Percentiles rank a stretch among this genome's conserved stretches.
These are phyloP conservation scores for Chinchilla lanigera DNA, from an alignment of 2,113 vertebrate genomes.

Conservation along the genomic window DNA sequence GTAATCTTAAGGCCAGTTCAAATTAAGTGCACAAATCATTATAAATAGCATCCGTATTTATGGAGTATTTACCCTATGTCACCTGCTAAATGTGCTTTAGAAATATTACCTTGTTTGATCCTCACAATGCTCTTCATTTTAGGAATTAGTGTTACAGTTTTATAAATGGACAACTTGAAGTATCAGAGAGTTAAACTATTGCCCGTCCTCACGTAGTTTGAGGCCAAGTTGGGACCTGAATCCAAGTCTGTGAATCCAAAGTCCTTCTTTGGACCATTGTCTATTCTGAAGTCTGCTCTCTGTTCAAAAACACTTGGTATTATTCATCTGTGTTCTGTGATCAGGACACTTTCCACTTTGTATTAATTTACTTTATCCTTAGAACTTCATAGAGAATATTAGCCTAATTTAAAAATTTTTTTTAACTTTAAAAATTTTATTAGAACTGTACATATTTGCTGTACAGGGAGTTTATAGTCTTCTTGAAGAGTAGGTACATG, in stretches of 20 bases:
- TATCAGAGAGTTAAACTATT: not conserved
- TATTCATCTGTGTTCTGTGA: not conserved
- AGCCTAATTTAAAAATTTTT: not conserved
- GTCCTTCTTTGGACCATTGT: not conserved
- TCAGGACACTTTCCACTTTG: not conserved
- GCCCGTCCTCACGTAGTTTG: not conserved
- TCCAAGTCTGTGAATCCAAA: not conserved
- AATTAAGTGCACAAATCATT: not conserved
- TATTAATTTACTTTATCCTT: constrained; percentile 21
- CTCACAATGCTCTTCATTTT: not conserved
- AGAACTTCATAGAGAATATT: not conserved
- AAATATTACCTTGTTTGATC: not conserved
- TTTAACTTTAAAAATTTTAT: not conserved
- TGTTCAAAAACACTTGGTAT: not conserved
- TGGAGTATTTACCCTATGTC: not conserved
- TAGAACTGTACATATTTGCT: not conserved
- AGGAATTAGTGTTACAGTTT: not conserved
- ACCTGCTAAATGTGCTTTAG: not conserved
- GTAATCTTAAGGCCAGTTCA: not conserved
- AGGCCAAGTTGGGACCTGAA: not conserved
- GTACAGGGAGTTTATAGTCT: not conserved
- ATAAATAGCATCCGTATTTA: not conserved
- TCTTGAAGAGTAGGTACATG: not conserved
- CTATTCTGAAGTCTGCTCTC: not conserved
- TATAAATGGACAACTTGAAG: not conserved